A percentile compares a stretch with the other conserved stretches of the same genome.
Evolutionary conservation across 2,888 invertebrate species (phyloP).

Genomic region (Phalera bucephala): DNA sequence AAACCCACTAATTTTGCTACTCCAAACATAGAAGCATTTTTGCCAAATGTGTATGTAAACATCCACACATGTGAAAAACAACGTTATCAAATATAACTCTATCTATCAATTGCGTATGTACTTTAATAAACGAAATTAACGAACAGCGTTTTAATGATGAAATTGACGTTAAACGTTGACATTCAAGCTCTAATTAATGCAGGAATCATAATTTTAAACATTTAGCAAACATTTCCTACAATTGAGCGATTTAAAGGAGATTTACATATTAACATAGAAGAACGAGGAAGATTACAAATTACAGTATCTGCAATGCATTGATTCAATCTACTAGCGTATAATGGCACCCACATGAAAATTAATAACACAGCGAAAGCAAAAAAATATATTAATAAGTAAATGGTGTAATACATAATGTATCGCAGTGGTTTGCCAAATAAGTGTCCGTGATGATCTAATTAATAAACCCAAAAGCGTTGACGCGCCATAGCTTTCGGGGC

Average conservation of each 20-base stretch:
- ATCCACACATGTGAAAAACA: neutral
- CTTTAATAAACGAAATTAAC: too few relatives aligned
- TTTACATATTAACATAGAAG: neutral
- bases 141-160: too few relatives aligned
- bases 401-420: neutral
- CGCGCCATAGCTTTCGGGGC: slow-evolving; percentile 28
- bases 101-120: too few relatives aligned
- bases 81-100: neutral
- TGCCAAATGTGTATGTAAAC: neutral
- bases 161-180: neutral
- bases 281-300: neutral
- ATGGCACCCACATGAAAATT: neutral
- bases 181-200: neutral
- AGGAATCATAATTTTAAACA: neutral
- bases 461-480: slow-evolving; percentile 30
- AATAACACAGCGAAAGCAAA: neutral
- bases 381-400: neutral
- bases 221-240: too few relatives aligned
- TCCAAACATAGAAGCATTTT: neutral
- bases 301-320: neutral
- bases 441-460: slow-evolving; percentile 42
- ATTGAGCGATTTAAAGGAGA: too few relatives aligned
- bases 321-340: neutral
- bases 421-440: slow-evolving; percentile 32
- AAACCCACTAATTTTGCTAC: neutral